A percentile compares a stretch with the other conserved stretches of the same genome.
Conservation (phyloP, 2,888 invertebrate genomes). For the Zootermopsis nevadensis region DNA sequence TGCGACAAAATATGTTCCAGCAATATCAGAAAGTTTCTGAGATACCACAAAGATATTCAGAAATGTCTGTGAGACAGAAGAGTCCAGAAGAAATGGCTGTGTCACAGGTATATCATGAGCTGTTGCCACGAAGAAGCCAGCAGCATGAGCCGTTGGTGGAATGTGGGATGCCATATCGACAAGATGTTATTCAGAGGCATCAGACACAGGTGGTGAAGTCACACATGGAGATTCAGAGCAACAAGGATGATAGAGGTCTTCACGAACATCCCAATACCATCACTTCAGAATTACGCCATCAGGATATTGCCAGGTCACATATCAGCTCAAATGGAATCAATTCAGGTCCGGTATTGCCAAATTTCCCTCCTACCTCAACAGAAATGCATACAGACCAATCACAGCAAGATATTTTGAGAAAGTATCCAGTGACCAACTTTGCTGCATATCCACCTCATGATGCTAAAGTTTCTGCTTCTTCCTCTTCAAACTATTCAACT, state of each 20-base stretch:
- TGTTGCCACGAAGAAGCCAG: neutral
- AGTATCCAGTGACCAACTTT: slow-evolving; percentile 1
- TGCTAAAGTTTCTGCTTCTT: neutral
- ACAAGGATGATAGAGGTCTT: slow-evolving; percentile 2
- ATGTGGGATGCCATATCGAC: neutral
- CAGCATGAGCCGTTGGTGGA: neutral
- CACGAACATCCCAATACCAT: neutral
- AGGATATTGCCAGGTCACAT: neutral
- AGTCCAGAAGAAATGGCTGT: neutral
- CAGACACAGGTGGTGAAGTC: neutral
- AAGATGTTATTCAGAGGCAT: neutral
- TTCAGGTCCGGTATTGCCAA: slow-evolving; percentile 5
- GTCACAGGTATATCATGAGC: neutral
- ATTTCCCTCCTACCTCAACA: neutral
- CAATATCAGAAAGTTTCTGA: neutral
- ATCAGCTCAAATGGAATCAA: slow-evolving; percentile 24
- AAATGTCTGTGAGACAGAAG: slow-evolving; percentile 5
- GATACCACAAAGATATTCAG: slow-evolving; percentile 19
- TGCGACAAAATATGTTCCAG: neutral
- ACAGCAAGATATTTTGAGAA: neutral
- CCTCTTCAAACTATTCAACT: slow-evolving; percentile 6
- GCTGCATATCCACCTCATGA: neutral
- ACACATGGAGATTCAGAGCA: neutral
- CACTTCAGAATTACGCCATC: neutral
- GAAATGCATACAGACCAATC: slow-evolving; percentile 5